Evolutionary conservation across 2,113 vertebrate genomes (phyloP), one percentile per base, ranked within the genome.

Genomic region (Eptesicus fuscus): DNA sequence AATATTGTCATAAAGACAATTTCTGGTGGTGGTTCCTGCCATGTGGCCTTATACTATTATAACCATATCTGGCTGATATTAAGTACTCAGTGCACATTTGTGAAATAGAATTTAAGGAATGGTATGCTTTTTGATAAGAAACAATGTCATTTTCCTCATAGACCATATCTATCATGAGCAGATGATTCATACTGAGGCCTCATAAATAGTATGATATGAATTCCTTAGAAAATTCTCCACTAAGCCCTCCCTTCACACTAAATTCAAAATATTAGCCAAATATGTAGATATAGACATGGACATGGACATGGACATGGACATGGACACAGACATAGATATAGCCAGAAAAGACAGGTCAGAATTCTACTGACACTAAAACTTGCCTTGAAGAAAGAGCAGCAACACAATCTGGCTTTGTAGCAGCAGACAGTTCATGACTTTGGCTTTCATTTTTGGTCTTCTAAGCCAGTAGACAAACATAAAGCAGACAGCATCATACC

Each of bases 221-320:
- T 82, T 94, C 53, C 61, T 89, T 32, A 82, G 42, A 14, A 85
- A 91, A 92, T 92, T 92, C n/a, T 94, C 80, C 84, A 86, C 65
- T 49, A n/a, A 30, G 30, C 47, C 30, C 16, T 59, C 65, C 37
- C 32, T 79, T 93, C 47, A 80, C 9, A 61, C 40, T 61, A 74
- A 88, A 80, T 65, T 82, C 65, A 94, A 94, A 23, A 78, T 73
- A 59, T 32, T 87, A 87, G 40, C 30, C 92, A 95, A 92, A 67
- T 71, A 37, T 63, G n/a, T 13, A 44, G 49, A 63, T 9, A 51
- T 11, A 22, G 30, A 77, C 10, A 77, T 18, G 18, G 30, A 77
- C 22, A 63, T 42, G 28, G 61, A 63, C 59, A 61, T 30, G 59
- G 59, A 59, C 59, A 59, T 56, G 17, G 4, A 35, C 23, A 35